Conservation (phyloP, 1,140 invertebrate genomes). For the Drosophila leontia region DNA sequence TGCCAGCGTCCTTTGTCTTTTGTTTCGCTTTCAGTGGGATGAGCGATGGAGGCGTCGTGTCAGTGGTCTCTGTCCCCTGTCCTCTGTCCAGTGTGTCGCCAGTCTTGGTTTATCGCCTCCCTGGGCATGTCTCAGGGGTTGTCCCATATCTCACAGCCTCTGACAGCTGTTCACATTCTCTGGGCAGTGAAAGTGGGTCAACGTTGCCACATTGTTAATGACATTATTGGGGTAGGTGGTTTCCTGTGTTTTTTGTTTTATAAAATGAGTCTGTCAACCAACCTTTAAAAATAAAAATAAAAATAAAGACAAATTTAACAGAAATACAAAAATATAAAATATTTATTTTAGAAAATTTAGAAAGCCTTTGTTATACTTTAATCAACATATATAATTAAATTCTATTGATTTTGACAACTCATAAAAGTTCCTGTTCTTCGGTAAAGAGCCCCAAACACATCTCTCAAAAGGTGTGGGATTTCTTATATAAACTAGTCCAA, state of each 20-base stretch:
- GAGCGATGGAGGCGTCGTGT: constrained; percentile 28
- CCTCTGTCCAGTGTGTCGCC: constrained; percentile 3
- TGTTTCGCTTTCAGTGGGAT: constrained; percentile 31
- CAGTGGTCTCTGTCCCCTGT: constrained; percentile 5
- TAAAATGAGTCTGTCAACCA: not conserved
- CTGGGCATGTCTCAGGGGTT: constrained; percentile 30
- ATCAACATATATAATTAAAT: no score
- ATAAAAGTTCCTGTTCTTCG: no score
- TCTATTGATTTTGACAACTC: no score
- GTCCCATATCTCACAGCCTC: constrained; percentile 39
- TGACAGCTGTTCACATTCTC: constrained; percentile 44
- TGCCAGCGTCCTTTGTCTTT: constrained; percentile 24
- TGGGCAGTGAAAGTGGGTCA: constrained; percentile 44
- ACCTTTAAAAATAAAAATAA: no score
- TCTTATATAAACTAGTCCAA: not conserved
- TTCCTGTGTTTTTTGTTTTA: constrained; percentile 9
- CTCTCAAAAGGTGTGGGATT: not conserved
- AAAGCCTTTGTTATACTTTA: no score
- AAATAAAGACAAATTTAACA: no score
- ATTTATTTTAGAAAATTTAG: no score
- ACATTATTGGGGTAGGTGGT: constrained; percentile 41
- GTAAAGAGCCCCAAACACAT: not conserved
- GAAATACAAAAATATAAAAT: no score
- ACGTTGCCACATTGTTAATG: constrained; percentile 24
- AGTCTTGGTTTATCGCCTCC: constrained; percentile 25